A percentile compares a stretch with the other conserved stretches of the same genome.
Conservation (phyloP, 2,888 invertebrate genomes). For the Antheraea assamensis region DNA sequence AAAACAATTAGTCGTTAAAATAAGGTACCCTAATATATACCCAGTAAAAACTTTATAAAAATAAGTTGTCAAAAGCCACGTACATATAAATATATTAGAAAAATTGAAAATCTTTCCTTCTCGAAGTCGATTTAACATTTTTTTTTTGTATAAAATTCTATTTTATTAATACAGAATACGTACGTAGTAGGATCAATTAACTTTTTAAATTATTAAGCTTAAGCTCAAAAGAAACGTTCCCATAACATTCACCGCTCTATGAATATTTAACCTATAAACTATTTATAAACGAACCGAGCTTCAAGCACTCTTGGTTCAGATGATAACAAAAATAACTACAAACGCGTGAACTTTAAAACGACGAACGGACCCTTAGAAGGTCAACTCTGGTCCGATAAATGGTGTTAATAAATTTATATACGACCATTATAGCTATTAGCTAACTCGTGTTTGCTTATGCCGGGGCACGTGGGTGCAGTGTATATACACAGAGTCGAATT, state of each 20-base stretch:
- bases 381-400: slow-evolving; percentile 21
- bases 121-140: too few relatives aligned
- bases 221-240: not conserved
- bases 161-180: too few relatives aligned
- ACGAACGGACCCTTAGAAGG: slow-evolving; percentile 18
- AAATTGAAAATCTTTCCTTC: too few relatives aligned
- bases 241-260: not conserved
- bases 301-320: not conserved
- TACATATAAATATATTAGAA: too few relatives aligned
- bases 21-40: too few relatives aligned
- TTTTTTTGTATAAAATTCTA: too few relatives aligned
- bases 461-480: slow-evolving; percentile 3
- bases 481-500: slow-evolving; percentile 8
- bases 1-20: too few relatives aligned
- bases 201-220: not conserved
- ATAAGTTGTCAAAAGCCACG: too few relatives aligned
- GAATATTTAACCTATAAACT: not conserved
- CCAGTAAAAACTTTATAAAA: too few relatives aligned
- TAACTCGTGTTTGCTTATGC: slow-evolving; percentile 6
- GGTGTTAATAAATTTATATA: slow-evolving; percentile 30
- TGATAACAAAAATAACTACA: slow-evolving; percentile 24
- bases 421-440: not conserved
- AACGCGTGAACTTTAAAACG: slow-evolving; percentile 34
- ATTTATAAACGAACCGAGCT: not conserved
- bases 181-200: too few relatives aligned